These are phyloP conservation scores for Onychomys torridus DNA, from an alignment of 2,797 vertebrate genomes.

Conservation along the genomic window DNA sequence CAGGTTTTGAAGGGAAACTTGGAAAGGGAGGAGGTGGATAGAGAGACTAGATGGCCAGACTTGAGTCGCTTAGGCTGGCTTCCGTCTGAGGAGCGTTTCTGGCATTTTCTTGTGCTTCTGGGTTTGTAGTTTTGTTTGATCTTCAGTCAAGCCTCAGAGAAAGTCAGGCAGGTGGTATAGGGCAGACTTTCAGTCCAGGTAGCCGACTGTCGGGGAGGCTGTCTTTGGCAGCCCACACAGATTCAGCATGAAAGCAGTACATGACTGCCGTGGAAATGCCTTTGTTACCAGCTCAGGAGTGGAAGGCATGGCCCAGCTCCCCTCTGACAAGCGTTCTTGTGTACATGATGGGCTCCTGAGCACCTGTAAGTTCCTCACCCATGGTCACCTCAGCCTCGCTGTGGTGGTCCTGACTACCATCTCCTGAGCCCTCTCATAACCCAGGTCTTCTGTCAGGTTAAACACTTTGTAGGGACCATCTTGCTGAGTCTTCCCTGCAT, in stretches of 20 bases:
- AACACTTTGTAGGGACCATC: neutral
- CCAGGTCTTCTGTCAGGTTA: neutral
- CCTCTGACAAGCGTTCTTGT: fast-evolving
- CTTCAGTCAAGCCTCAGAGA: neutral
- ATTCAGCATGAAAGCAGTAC: neutral
- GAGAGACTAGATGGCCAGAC: neutral
- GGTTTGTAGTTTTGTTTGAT: neutral
- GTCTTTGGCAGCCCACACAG: neutral
- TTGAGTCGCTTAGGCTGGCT: neutral
- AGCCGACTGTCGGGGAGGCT: neutral
- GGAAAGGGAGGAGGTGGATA: no score
- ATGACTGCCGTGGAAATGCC: neutral
- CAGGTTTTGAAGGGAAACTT: neutral
- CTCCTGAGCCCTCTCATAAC: fast-evolving
- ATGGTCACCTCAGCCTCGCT: neutral
- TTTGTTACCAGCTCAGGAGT: neutral
- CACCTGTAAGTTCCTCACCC: neutral
- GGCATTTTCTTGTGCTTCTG: neutral
- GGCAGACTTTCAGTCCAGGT: neutral
- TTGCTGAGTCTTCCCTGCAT: neutral
- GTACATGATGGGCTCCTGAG: fast-evolving
- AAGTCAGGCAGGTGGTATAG: neutral
- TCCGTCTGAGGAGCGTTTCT: neutral
- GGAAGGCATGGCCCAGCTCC: neutral
- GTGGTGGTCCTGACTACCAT: neutral